These are phyloP conservation scores for Catamblyrhynchus diadema DNA, from an alignment of 2,797 vertebrate species.

Conservation along the genomic window DNA sequence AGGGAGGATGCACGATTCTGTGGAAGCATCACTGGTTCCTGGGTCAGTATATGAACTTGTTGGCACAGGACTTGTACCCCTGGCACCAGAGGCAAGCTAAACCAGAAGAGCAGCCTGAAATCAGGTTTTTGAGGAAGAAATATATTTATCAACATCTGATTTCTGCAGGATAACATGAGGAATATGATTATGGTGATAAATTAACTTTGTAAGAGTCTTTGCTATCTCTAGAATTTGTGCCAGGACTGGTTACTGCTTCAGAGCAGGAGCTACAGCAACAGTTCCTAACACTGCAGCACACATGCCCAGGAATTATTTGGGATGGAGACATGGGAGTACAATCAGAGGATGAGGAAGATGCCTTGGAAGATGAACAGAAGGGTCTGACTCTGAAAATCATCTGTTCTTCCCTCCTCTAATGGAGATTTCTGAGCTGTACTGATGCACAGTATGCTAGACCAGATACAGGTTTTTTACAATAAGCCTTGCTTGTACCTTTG, in stretches of 20 bases:
- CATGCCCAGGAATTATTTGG: not conserved
- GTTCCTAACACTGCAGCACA: not conserved
- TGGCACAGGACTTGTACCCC: not conserved
- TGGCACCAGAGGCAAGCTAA: not conserved
- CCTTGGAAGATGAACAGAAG: not conserved
- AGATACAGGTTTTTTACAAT: not conserved
- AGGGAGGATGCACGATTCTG: not conserved
- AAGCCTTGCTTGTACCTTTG: not conserved
- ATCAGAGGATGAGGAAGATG: not conserved
- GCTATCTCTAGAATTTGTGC: not conserved
- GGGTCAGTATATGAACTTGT: not conserved
- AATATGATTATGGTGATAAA: not conserved
- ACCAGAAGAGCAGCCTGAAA: not conserved
- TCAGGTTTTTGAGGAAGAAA: not conserved
- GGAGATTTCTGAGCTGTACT: not conserved
- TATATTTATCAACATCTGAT: not conserved
- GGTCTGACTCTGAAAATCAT: not conserved
- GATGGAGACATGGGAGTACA: not conserved
- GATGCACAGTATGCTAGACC: fast-evolving
- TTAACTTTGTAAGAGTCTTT: not conserved
- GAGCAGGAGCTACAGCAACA: not conserved
- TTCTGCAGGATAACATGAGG: not conserved
- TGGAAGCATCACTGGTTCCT: not conserved
- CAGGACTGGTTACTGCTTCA: not conserved
- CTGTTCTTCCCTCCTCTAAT: not conserved